These are phyloP conservation scores for Drosophila virilis DNA, from an alignment of 1,140 invertebrate genomes.

Conservation along the genomic window DNA sequence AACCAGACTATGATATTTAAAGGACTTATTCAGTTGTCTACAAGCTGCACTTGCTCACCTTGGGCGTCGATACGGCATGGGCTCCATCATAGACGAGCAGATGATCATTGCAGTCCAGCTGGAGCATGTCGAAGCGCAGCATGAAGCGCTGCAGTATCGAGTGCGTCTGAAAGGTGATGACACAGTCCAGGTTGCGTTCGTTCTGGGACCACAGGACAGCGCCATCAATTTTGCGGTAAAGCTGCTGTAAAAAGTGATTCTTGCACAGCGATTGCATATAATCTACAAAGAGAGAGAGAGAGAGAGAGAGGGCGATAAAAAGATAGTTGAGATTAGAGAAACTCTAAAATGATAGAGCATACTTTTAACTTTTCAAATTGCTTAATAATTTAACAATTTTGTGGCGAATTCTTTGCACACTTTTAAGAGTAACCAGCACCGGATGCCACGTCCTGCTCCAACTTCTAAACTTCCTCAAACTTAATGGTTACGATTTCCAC, in stretches of 20 bases:
- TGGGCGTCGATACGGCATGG: constrained; percentile 92
- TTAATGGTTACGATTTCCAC: constrained; percentile 53
- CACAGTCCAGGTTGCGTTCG: constrained; percentile 94
- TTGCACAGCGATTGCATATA: constrained; percentile 94
- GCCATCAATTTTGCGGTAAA: constrained; percentile 95
- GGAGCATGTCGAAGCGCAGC: constrained; percentile 92
- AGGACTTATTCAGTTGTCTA: no score
- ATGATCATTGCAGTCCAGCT: constrained; percentile 96
- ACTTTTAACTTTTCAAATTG: constrained; percentile 3
- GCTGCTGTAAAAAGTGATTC: constrained; percentile 92
- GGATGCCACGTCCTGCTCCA: constrained; percentile 17
- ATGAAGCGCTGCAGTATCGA: constrained; percentile 96
- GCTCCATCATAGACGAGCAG: constrained; percentile 96
- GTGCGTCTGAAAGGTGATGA: constrained; percentile 96
- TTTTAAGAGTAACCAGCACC: not conserved
- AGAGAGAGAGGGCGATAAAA: constrained; percentile 58
- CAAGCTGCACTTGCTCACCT: constrained; percentile 86
- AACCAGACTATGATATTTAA: no score
- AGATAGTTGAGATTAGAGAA: constrained; percentile 25
- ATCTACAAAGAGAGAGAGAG: constrained; percentile 87
- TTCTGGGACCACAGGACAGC: constrained; percentile 94
- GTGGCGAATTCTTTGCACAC: constrained; percentile 8
- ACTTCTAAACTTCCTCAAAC: constrained; percentile 45
- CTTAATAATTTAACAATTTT: constrained; percentile 45
- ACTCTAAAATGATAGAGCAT: not conserved